phyloP scores from a whole-genome alignment of 2,113 vertebrate genomes.

The Pampusana beccarii region DNA sequence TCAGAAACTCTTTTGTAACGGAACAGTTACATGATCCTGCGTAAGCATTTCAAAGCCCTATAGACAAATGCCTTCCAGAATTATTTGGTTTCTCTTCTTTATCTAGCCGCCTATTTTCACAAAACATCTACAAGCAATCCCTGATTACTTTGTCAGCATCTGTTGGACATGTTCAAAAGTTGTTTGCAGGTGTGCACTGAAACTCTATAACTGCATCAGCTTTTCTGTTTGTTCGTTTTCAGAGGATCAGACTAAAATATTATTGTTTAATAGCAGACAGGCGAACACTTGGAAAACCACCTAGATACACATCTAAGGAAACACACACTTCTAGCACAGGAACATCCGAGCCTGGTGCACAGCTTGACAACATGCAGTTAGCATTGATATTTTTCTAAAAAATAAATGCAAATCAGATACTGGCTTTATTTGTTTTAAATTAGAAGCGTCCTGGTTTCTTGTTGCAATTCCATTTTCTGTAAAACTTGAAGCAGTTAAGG shows the following conservation, averaged over 20 bases:
- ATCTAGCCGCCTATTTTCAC: not conserved
- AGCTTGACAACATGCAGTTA: not conserved
- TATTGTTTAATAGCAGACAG: not conserved
- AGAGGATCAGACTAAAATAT: not conserved
- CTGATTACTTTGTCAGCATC: not conserved
- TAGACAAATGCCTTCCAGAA: not conserved
- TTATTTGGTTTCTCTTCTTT: not conserved
- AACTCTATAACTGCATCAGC: not conserved
- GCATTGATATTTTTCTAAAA: not conserved
- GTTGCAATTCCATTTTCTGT: not conserved
- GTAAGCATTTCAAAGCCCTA: not conserved
- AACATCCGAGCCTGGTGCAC: not conserved
- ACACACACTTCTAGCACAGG: not conserved
- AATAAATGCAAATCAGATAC: not conserved
- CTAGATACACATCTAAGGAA: not conserved
- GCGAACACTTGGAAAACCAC: not conserved
- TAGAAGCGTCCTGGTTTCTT: not conserved
- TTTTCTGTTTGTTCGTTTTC: not conserved
- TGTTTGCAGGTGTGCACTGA: not conserved
- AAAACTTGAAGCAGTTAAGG: not conserved
- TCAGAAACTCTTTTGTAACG: not conserved
- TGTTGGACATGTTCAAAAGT: rapidly evolving
- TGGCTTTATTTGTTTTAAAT: not conserved
- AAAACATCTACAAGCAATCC: not conserved
- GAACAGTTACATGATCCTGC: not conserved